Evolutionary conservation across 1,140 invertebrate genomes (phyloP).

Genomic region (Idris sp.): DNA sequence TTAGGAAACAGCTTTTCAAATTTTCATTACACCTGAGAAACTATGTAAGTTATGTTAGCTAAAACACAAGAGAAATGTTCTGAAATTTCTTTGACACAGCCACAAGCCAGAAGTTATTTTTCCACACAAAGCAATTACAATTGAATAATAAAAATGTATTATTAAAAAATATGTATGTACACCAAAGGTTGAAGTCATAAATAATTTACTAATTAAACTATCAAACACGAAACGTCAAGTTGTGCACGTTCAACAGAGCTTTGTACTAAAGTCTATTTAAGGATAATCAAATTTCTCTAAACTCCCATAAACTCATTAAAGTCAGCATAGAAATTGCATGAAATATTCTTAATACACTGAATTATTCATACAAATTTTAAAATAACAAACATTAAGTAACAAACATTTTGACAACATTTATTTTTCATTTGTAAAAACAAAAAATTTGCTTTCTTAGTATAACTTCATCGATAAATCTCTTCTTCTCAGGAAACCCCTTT

Average conservation of each 20-base stretch:
- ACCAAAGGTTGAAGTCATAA: neutral
- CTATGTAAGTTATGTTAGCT: slow-evolving; percentile 33
- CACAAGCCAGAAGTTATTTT: slow-evolving; percentile 5
- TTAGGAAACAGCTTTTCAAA: slow-evolving; percentile 29
- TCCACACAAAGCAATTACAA: slow-evolving; percentile 12
- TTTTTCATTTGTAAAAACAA: too few relatives aligned
- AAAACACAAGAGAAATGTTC: slow-evolving; percentile 24
- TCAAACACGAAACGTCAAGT: neutral
- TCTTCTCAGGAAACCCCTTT: too few relatives aligned
- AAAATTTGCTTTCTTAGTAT: too few relatives aligned
- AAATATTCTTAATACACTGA: too few relatives aligned
- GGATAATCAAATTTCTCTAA: neutral
- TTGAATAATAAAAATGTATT: slow-evolving; percentile 6
- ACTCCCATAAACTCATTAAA: neutral
- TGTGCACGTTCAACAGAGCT: neutral
- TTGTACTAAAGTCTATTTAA: neutral
- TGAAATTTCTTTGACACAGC: slow-evolving; percentile 17
- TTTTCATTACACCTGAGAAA: slow-evolving; percentile 40
- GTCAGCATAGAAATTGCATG: too few relatives aligned
- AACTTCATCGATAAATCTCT: too few relatives aligned
- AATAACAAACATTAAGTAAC: too few relatives aligned
- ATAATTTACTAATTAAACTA: slow-evolving; percentile 4
- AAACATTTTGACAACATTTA: too few relatives aligned
- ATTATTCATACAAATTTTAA: too few relatives aligned
- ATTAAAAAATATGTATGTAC: slow-evolving; percentile 4